Conservation (phyloP, 2,113 vertebrate species). For the Chinchilla lanigera region DNA sequence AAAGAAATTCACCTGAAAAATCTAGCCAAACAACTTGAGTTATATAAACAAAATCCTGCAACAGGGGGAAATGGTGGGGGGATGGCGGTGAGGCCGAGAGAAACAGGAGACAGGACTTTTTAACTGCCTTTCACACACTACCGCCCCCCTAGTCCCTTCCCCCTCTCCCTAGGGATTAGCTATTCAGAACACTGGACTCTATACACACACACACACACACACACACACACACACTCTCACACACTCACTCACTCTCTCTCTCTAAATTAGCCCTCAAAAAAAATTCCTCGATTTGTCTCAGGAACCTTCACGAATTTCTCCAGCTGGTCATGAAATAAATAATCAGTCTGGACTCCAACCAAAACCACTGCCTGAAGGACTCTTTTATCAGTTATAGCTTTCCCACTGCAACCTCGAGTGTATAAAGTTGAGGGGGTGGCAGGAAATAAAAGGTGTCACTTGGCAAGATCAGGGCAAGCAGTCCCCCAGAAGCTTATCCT, state of each 20-base stretch:
- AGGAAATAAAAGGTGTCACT: conserved; percentile 56
- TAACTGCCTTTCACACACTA: conserved; percentile 54
- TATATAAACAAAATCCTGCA: conserved; percentile 87
- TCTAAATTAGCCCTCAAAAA: conserved; percentile 58
- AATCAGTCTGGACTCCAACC: conserved; percentile 79
- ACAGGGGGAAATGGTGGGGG: conserved; percentile 74
- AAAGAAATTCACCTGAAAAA: conserved; percentile 77
- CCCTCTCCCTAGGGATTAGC: conserved; percentile 29
- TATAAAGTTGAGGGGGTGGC: conserved; percentile 21
- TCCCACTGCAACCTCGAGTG: conserved; percentile 52
- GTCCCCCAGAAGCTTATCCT: conserved; percentile 54
- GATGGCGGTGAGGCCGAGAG: conserved; percentile 68
- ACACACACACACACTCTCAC: not conserved
- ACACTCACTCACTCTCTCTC: not conserved
- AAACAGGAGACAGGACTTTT: conserved; percentile 72
- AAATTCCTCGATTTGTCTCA: conserved; percentile 53
- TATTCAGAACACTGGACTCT: not conserved
- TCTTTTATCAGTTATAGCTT: conserved; percentile 72
- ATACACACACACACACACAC: not conserved
- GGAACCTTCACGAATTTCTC: conserved; percentile 80
- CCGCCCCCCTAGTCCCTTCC: not conserved
- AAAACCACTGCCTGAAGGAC: conserved; percentile 80
- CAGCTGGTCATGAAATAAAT: conserved; percentile 75
- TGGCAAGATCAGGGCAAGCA: not conserved
- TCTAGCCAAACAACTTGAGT: conserved; percentile 80